Evolutionary conservation across 2,888 invertebrate species (phyloP).

Genomic region (Tubulanus polymorphus): DNA sequence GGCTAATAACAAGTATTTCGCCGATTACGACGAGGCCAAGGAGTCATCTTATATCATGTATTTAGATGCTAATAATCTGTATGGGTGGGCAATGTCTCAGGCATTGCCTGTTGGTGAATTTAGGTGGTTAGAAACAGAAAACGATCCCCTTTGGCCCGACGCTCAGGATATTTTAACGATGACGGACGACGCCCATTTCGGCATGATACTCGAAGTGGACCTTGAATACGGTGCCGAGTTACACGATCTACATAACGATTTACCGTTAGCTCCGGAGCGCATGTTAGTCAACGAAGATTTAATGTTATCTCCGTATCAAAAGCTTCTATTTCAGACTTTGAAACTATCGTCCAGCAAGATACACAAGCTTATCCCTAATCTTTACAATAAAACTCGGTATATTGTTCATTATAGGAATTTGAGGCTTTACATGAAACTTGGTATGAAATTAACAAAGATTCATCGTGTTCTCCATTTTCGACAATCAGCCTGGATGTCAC

Average conservation of each 20-base stretch:
- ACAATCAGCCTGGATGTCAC: background rate
- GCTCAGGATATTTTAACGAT: too few relatives aligned
- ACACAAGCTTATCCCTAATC: background rate
- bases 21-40: background rate
- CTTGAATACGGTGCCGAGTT: slow-evolving; percentile 13
- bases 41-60: background rate
- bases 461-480: background rate
- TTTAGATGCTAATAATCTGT: slow-evolving; percentile 1
- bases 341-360: too few relatives aligned
- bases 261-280: slow-evolving; percentile 15
- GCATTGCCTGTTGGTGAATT: slow-evolving; percentile 33
- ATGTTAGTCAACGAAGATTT: background rate
- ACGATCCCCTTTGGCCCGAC: too few relatives aligned
- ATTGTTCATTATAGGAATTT: background rate
- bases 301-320: too few relatives aligned
- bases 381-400: background rate
- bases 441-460: background rate
- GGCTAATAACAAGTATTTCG: slow-evolving; percentile 2
- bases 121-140: slow-evolving; percentile 27
- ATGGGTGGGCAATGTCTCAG: slow-evolving; percentile 7
- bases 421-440: background rate
- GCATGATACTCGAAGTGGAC: slow-evolving; percentile 14
- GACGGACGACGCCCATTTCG: too few relatives aligned
- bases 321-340: too few relatives aligned
- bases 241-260: slow-evolving; percentile 15